These are phyloP conservation scores for Heteronetta atricapilla DNA, from an alignment of 2,113 vertebrate genomes.

Conservation along the genomic window DNA sequence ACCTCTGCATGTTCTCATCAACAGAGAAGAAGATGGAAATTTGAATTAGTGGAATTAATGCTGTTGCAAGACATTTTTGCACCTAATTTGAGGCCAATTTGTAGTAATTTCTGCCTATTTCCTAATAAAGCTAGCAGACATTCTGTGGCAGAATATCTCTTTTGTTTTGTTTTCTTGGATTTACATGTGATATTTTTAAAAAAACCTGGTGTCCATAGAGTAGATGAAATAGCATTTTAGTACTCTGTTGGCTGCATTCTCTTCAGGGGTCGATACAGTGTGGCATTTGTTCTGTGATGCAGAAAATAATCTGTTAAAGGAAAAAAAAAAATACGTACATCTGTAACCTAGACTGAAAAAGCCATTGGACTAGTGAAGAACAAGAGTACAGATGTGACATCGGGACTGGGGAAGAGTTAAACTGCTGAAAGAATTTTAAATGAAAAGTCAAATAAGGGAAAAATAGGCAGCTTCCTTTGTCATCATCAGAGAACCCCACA, in stretches of 20 bases:
- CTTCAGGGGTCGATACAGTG: conserved; percentile 26
- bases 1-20: background rate
- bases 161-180: background rate
- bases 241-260: conserved; percentile 5
- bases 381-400: background rate
- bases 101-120: background rate
- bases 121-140: background rate
- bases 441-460: background rate
- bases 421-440: background rate
- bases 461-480: background rate
- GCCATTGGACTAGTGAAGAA: background rate
- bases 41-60: background rate
- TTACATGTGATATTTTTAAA: conserved; percentile 56
- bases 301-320: conserved; percentile 69
- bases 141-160: background rate
- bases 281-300: conserved; percentile 49
- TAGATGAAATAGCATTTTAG: conserved; percentile 54
- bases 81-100: background rate
- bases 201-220: conserved; percentile 8
- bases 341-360: background rate
- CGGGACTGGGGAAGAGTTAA: background rate
- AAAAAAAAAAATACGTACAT: background rate
- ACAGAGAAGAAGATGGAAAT: background rate
- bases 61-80: background rate
- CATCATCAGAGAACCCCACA: background rate